These are phyloP conservation scores for Parauchenoglanis ngamensis DNA, from an alignment of 2,797 vertebrate species.

Conservation along the genomic window DNA sequence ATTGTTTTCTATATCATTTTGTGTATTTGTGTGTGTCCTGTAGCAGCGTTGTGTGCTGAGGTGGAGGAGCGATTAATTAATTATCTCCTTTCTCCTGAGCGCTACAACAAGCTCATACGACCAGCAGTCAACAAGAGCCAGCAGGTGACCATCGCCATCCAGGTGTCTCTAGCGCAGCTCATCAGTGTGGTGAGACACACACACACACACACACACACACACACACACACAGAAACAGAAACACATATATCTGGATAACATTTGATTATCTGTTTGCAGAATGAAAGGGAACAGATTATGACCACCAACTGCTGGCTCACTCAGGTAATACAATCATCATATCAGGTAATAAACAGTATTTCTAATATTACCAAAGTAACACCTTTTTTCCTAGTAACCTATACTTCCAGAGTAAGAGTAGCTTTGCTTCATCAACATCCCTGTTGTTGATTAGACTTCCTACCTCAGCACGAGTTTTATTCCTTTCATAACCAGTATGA, in stretches of 20 bases:
- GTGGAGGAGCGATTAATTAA: constrained; percentile 70
- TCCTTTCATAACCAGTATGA: neutral
- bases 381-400: neutral
- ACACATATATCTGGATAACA: neutral
- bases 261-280: constrained; percentile 74
- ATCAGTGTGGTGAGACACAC: constrained; percentile 77
- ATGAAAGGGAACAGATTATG: constrained; percentile 98
- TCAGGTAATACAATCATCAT: constrained; percentile 76
- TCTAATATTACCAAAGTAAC: neutral
- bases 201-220: constrained; percentile 17
- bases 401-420: neutral
- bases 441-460: neutral
- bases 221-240: neutral
- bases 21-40: constrained; percentile 26
- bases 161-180: constrained; percentile 80
- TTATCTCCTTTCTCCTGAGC: constrained; percentile 53
- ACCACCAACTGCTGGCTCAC: constrained; percentile 96
- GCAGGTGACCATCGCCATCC: constrained; percentile 79
- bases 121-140: constrained; percentile 81
- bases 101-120: constrained; percentile 72
- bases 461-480: neutral
- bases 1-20: neutral
- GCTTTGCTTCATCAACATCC: neutral
- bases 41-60: constrained; percentile 73
- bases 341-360: neutral